These are phyloP conservation scores for Siniperca chuatsi DNA, from an alignment of 2,113 vertebrate species.

Conservation along the genomic window DNA sequence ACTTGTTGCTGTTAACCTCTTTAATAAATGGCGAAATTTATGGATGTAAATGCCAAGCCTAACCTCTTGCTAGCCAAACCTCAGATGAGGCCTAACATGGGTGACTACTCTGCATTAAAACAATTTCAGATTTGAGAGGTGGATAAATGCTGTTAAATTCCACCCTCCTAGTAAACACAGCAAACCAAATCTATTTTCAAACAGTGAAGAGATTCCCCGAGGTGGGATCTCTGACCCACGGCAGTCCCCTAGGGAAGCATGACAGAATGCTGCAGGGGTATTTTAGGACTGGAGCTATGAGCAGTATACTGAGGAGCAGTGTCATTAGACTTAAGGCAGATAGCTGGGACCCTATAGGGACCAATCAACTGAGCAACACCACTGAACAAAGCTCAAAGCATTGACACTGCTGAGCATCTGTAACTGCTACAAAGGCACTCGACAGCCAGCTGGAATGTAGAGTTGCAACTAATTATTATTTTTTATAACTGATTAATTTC, in stretches of 20 bases:
- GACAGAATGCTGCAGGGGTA: slow-evolving; percentile 67
- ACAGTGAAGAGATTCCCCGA: slow-evolving; percentile 55
- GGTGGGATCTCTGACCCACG: slow-evolving; percentile 50
- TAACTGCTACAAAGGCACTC: background rate
- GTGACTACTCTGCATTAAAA: background rate
- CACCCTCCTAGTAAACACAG: slow-evolving; percentile 21
- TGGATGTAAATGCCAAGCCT: background rate
- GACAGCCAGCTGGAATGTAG: background rate
- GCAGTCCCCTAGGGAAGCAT: slow-evolving; percentile 49
- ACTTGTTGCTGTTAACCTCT: background rate
- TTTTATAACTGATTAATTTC: background rate
- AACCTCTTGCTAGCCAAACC: background rate
- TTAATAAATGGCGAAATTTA: background rate
- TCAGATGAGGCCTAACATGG: background rate
- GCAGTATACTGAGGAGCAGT: slow-evolving; percentile 46
- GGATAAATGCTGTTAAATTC: background rate
- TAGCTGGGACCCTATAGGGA: slow-evolving; percentile 29
- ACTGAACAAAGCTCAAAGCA: background rate
- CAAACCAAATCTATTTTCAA: slow-evolving; percentile 55
- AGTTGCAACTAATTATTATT: background rate
- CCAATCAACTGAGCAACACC: slow-evolving; percentile 14
- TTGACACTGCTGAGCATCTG: background rate
- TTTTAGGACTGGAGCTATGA: slow-evolving; percentile 72
- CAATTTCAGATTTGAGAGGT: background rate
- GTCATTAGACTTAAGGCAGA: slow-evolving; percentile 41